Conservation (phyloP, 2,797 vertebrate species). For the Dendrocincla fuliginosa region DNA sequence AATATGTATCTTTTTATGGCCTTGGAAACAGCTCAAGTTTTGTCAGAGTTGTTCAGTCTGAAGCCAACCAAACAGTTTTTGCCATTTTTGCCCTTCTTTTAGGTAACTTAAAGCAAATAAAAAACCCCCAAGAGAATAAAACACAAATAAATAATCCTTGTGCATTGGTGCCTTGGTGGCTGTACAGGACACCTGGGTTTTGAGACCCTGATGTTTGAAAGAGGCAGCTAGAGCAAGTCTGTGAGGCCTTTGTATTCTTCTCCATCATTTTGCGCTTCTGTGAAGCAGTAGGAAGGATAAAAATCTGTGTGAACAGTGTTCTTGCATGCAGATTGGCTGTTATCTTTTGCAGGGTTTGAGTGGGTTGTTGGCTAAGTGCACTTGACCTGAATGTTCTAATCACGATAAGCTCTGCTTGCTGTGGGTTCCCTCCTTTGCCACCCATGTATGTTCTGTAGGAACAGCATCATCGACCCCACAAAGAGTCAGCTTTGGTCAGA, state of each 20-base stretch:
- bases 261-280: neutral
- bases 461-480: rapidly evolving
- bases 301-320: conserved; percentile 13
- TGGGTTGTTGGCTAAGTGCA: conserved; percentile 50
- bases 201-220: neutral
- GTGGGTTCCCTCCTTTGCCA: conserved; percentile 33
- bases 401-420: neutral
- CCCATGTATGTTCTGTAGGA: neutral
- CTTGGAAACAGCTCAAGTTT: neutral
- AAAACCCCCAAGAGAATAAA: neutral
- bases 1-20: neutral
- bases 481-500: conserved; percentile 28
- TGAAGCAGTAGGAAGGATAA: conserved; percentile 1
- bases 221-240: neutral
- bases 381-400: conserved; percentile 56
- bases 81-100: neutral
- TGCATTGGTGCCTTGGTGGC: neutral
- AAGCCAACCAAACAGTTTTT: neutral
- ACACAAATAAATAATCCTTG: neutral
- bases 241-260: neutral
- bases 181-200: neutral
- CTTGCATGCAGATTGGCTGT: neutral
- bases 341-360: neutral
- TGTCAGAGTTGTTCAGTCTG: neutral
- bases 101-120: neutral